Conservation (phyloP, 1,140 invertebrate species). For the Ceratitis capitata region DNA sequence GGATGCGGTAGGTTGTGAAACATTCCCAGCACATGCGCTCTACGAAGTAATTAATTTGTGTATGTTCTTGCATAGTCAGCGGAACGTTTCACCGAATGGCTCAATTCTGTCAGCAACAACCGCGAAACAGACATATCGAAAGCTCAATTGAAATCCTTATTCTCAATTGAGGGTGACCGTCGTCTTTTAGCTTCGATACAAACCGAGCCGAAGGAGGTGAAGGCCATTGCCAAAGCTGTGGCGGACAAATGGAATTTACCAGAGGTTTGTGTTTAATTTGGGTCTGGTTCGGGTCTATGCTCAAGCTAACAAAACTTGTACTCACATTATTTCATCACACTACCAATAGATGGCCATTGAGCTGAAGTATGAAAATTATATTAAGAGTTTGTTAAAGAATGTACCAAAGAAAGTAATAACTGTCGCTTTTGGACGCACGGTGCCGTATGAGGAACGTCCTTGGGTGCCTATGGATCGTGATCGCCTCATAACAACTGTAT, state of each 20-base stretch:
- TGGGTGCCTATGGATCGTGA: conserved; percentile 53
- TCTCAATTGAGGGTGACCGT: conserved; percentile 61
- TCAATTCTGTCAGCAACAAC: conserved; percentile 56
- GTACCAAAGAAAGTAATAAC: conserved; percentile 47
- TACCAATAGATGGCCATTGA: conserved; percentile 58
- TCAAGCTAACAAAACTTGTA: background rate
- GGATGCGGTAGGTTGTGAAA: conserved; percentile 55
- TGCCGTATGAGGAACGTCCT: conserved; percentile 55
- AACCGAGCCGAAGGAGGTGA: conserved; percentile 61
- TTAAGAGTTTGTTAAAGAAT: conserved; percentile 51
- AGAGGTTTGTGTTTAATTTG: conserved; percentile 47
- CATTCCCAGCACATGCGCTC: too few species aligned
- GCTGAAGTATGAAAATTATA: conserved; percentile 58
- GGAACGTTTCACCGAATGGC: conserved; percentile 60
- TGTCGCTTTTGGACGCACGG: conserved; percentile 60
- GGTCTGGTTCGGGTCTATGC: background rate
- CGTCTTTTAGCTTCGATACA: conserved; percentile 56
- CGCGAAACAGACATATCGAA: conserved; percentile 55
- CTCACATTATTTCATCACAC: background rate
- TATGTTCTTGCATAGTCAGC: conserved; percentile 50
- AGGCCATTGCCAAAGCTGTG: conserved; percentile 59
- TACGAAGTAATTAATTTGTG: too few species aligned
- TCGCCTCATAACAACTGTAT: conserved; percentile 54
- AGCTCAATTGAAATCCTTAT: conserved; percentile 58
- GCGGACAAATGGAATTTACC: conserved; percentile 62